These are phyloP conservation scores for Ganaspis sp. DNA, from an alignment of 1,140 invertebrate species.

Conservation along the genomic window DNA sequence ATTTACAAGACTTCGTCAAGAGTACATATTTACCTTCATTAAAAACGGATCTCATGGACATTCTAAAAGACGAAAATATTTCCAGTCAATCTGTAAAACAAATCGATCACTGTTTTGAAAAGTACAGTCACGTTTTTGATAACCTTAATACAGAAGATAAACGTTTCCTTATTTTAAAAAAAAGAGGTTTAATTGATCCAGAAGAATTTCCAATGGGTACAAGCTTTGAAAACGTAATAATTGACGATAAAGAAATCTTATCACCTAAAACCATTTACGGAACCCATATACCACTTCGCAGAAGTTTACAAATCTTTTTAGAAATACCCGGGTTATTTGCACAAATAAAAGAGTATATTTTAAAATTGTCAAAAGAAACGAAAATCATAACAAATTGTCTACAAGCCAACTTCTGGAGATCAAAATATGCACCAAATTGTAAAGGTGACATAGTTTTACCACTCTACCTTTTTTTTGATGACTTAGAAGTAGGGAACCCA, in stretches of 20 bases:
- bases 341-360: not conserved
- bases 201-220: slow-evolving; percentile 19
- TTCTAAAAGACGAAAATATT: slow-evolving; percentile 18
- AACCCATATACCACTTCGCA: not conserved
- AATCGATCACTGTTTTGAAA: slow-evolving; percentile 16
- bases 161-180: not conserved
- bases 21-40: not conserved
- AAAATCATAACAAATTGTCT: slow-evolving; percentile 5
- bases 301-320: slow-evolving; percentile 31
- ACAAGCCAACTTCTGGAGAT: slow-evolving; percentile 11
- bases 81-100: not conserved
- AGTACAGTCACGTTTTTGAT: not conserved
- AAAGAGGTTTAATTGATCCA: slow-evolving; percentile 6
- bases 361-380: not conserved
- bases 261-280: not conserved
- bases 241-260: not conserved
- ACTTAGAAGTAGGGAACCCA: no score
- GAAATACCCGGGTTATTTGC: slow-evolving; percentile 30
- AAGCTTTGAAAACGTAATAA: not conserved
- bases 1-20: slow-evolving; percentile 7
- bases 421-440: slow-evolving; percentile 17
- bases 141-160: not conserved
- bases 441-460: no score
- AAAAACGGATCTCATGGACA: slow-evolving; percentile 15
- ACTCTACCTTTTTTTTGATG: no score